Evolutionary conservation across 2,113 vertebrate species (phyloP).

Genomic region (Oncorhynchus gorbuscha): DNA sequence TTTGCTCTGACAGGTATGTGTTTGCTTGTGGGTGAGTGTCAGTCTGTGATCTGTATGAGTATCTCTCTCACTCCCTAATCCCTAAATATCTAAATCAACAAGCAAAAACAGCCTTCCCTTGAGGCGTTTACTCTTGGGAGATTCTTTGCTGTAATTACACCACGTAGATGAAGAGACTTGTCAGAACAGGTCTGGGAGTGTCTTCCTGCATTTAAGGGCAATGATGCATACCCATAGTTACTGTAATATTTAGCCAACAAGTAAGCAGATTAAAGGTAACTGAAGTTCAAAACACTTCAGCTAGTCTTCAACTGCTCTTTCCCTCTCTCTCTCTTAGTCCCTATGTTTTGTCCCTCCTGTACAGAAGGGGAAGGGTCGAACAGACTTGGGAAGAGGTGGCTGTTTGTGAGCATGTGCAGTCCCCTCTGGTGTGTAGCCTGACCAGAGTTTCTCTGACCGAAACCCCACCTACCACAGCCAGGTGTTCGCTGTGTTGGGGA

Average conservation of each 20-base stretch:
- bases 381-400: conserved; percentile 18
- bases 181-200: background rate
- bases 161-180: background rate
- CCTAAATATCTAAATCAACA: no score
- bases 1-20: conserved; percentile 12
- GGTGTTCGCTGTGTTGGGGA: conserved; percentile 11
- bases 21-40: background rate
- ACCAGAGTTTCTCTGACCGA: conserved; percentile 24
- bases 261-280: no score
- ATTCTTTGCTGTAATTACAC: background rate
- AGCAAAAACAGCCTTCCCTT: no score
- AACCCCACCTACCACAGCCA: fast-evolving
- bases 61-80: background rate
- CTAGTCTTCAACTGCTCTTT: no score
- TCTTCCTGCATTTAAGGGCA: background rate
- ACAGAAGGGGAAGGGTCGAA: conserved; percentile 7
- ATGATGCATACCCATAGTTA: no score
- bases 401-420: conserved; percentile 44
- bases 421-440: conserved; percentile 53
- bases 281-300: no score
- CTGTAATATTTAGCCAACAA: no score
- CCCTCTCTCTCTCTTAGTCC: background rate
- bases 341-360: conserved; percentile 1
- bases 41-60: background rate
- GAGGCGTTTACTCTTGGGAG: no score